Conservation (phyloP, 1,140 invertebrate genomes). For the Apis dorsata region DNA sequence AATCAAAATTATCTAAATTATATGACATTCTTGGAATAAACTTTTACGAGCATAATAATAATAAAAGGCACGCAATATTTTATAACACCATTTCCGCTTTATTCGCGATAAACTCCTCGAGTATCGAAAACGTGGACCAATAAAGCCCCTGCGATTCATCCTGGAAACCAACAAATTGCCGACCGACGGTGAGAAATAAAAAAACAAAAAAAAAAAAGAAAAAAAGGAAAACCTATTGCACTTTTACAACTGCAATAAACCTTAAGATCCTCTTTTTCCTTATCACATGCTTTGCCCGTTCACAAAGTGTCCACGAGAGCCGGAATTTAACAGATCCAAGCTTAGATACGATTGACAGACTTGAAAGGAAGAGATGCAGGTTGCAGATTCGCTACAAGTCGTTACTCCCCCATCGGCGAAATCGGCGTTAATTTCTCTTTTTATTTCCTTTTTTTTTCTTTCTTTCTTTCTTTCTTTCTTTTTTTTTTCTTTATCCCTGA, state of each 20-base stretch:
- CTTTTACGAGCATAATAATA: too few species aligned
- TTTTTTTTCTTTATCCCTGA: constrained; percentile 27
- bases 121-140: too few species aligned
- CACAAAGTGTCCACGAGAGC: not conserved
- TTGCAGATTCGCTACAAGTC: constrained; percentile 3
- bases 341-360: not conserved
- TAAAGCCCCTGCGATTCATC: not conserved
- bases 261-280: not conserved
- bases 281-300: too few species aligned
- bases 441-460: not conserved
- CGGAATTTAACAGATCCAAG: not conserved
- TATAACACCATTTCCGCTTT: too few species aligned
- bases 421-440: too few species aligned
- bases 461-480: not conserved
- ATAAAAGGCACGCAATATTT: too few species aligned
- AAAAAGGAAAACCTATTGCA: not conserved
- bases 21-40: too few species aligned
- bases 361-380: constrained; percentile 7
- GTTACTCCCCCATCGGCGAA: not conserved
- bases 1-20: too few species aligned
- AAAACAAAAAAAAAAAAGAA: too few species aligned
- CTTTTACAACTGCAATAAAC: not conserved
- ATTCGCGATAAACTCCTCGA: too few species aligned
- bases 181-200: too few species aligned
- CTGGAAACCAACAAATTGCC: not conserved